These are phyloP conservation scores for Leptonema lineaticorne DNA, from an alignment of 1,140 invertebrate genomes.

Conservation along the genomic window DNA sequence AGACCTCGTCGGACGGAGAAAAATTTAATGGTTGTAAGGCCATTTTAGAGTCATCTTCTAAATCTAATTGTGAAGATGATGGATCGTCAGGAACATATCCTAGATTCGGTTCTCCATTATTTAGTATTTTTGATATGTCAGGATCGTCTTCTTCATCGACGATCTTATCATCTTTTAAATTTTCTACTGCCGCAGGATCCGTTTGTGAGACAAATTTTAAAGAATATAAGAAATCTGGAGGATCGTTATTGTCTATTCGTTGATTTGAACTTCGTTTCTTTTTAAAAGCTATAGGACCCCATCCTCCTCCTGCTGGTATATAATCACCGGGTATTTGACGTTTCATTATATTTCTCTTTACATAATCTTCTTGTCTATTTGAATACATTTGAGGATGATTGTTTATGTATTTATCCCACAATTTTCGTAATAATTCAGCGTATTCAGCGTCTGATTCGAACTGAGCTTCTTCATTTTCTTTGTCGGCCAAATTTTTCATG, in stretches of 20 bases:
- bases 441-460: conserved; percentile 57
- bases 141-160: conserved; percentile 49
- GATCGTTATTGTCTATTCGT: conserved; percentile 44
- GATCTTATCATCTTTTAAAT: conserved; percentile 46
- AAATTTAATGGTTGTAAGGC: conserved; percentile 58
- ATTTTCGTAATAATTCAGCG: conserved; percentile 56
- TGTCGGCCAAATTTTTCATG: conserved; percentile 54
- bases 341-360: conserved; percentile 52
- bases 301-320: conserved; percentile 38
- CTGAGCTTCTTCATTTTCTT: conserved; percentile 48
- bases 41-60: conserved; percentile 58
- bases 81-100: conserved; percentile 46
- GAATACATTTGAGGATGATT: conserved; percentile 44
- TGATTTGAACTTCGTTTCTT: conserved; percentile 52
- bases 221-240: conserved; percentile 40
- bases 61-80: conserved; percentile 49
- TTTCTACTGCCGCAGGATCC: conserved; percentile 38
- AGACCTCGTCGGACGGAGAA: conserved; percentile 49
- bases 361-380: conserved; percentile 48
- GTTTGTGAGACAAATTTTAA: conserved; percentile 38
- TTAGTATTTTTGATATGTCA: conserved; percentile 36
- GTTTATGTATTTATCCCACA: conserved; percentile 62
- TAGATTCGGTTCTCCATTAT: conserved; percentile 21
- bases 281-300: conserved; percentile 56
- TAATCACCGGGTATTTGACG: conserved; percentile 39